Conservation (phyloP, 2,113 vertebrate species). For the Bos javanicus region DNA sequence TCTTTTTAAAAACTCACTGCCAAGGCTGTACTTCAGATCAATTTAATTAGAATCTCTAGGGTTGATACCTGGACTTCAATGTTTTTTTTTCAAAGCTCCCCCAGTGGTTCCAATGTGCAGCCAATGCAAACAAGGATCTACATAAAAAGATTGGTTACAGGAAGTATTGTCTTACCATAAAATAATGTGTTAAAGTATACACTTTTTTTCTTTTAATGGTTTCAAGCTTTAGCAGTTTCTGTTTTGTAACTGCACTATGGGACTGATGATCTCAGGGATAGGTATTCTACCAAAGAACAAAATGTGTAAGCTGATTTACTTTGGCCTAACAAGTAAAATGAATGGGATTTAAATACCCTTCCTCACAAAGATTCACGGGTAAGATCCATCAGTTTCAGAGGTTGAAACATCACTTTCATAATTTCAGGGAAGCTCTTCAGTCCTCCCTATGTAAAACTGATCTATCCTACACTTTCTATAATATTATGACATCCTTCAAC, state of each 20-base stretch:
- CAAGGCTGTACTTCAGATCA: background rate
- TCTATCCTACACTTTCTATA: background rate
- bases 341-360: background rate
- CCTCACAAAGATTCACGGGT: background rate
- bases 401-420: background rate
- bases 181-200: background rate
- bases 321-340: background rate
- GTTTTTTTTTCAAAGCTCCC: background rate
- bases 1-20: background rate
- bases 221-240: background rate
- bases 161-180: background rate
- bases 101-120: background rate
- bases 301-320: background rate
- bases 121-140: background rate
- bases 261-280: background rate
- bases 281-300: background rate
- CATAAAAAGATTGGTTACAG: background rate
- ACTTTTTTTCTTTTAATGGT: background rate
- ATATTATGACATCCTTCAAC: background rate
- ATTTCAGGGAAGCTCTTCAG: background rate
- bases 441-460: background rate
- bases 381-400: background rate
- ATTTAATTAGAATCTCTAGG: background rate
- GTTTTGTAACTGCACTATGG: background rate
- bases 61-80: background rate